These are phyloP conservation scores for Porites evermanni DNA, from an alignment of 92 coral and sea anemone species.

Conservation along the genomic window DNA sequence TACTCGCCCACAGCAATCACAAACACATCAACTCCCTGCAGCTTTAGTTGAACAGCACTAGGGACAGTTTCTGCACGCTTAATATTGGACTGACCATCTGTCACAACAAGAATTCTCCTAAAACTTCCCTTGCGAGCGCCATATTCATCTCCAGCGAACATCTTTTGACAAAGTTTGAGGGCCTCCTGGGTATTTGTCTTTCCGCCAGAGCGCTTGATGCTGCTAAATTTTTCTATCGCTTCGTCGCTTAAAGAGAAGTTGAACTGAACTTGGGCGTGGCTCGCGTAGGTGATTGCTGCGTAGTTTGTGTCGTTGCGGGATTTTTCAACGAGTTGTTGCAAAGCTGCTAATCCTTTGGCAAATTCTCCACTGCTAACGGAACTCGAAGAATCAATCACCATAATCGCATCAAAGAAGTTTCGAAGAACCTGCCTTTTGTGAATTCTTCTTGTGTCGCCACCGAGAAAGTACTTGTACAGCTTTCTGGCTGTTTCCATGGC, in stretches of 20 bases:
- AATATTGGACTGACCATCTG: conserved; percentile 91
- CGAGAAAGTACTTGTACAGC: conserved; percentile 66
- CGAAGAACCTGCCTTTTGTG: conserved; percentile 54
- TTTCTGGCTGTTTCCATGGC: conserved; percentile 66
- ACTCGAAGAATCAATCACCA: conserved; percentile 82
- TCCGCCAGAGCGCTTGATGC: conserved; percentile 78
- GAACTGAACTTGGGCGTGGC: conserved; percentile 64
- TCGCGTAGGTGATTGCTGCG: conserved; percentile 79
- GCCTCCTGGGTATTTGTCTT: conserved; percentile 93
- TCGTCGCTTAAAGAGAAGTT: conserved; percentile 60
- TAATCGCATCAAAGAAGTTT: conserved; percentile 69
- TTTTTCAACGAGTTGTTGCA: conserved; percentile 46
- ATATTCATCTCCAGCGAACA: conserved; percentile 45
- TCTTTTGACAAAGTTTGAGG: conserved; percentile 62
- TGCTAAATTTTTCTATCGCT: conserved; percentile 63
- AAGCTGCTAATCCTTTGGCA: conserved; percentile 58
- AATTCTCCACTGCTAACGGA: conserved; percentile 77
- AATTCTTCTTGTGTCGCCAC: conserved; percentile 42
- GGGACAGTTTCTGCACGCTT: conserved; percentile 59
- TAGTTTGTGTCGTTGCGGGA: conserved; percentile 69
- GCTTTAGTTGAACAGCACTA: conserved; percentile 73
- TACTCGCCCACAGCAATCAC: conserved; percentile 91
- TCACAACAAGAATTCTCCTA: conserved; percentile 70
- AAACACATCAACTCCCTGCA: conserved; percentile 73
- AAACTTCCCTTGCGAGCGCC: conserved; percentile 75